Percentiles rank a stretch among this genome's conserved stretches.
These are phyloP conservation scores for Chloroceryle amazona DNA, from an alignment of 2,797 vertebrate species.

Conservation along the genomic window DNA sequence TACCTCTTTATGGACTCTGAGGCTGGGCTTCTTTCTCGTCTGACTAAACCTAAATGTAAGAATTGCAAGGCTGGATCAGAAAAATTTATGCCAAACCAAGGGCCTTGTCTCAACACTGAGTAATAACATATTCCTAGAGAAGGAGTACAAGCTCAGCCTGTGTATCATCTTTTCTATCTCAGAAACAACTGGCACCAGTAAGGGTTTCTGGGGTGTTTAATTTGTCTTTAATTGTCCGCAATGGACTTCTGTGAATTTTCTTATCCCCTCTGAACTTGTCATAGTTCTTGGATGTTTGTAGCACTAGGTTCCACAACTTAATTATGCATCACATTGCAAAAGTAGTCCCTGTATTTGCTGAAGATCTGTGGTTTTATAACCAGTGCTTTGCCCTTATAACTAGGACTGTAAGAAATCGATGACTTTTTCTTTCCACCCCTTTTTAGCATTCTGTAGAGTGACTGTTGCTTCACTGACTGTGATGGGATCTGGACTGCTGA, in stretches of 20 bases:
- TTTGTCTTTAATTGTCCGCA: neutral
- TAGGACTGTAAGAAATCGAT: neutral
- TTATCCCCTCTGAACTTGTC: neutral
- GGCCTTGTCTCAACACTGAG: neutral
- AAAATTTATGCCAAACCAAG: neutral
- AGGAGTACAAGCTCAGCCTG: neutral
- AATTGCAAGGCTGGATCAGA: neutral
- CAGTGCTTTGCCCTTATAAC: neutral
- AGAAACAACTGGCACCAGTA: neutral
- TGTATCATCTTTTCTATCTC: neutral
- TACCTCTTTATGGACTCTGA: neutral
- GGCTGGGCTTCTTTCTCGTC: accelerated
- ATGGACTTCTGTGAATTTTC: neutral
- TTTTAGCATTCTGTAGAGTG: neutral
- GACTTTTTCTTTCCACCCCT: neutral
- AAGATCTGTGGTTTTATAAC: neutral
- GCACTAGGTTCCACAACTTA: neutral
- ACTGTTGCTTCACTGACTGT: neutral
- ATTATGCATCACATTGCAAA: neutral
- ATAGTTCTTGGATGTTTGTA: neutral
- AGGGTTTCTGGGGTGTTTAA: neutral
- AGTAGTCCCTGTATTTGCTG: neutral
- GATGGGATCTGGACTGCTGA: neutral
- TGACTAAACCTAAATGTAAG: neutral
- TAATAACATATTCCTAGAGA: neutral